These are phyloP conservation scores for Pelodiscus sinensis DNA, from an alignment of 2,113 vertebrate species.

Conservation along the genomic window DNA sequence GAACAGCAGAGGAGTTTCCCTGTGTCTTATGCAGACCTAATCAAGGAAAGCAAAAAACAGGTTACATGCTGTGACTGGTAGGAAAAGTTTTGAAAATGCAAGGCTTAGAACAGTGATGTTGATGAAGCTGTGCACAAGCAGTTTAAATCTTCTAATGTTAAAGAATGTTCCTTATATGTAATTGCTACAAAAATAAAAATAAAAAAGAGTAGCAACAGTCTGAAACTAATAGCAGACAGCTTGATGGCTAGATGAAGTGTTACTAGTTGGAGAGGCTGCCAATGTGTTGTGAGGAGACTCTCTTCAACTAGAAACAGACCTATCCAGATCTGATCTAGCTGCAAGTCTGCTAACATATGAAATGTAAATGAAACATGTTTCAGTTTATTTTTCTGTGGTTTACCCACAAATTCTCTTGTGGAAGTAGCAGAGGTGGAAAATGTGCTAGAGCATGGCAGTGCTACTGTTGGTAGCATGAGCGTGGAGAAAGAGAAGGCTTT, in stretches of 20 bases:
- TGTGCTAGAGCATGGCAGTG: background rate
- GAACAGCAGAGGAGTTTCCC: background rate
- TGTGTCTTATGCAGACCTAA: background rate
- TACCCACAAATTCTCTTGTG: background rate
- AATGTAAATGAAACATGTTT: background rate
- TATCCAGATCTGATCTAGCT: background rate
- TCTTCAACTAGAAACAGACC: background rate
- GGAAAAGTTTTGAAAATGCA: background rate
- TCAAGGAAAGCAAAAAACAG: background rate
- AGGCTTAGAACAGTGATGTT: background rate
- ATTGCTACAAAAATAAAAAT: background rate
- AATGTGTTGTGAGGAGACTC: background rate
- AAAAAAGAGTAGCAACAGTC: background rate
- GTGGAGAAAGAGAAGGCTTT: background rate
- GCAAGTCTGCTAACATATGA: background rate
- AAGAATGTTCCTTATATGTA: background rate
- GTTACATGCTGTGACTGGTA: background rate
- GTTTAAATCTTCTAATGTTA: background rate
- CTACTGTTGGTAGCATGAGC: background rate
- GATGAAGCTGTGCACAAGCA: fast-evolving
- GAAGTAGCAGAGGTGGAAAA: background rate
- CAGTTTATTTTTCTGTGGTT: background rate
- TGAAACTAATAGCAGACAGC: background rate
- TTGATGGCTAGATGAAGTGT: background rate
- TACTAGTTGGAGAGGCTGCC: background rate